These are phyloP conservation scores for Lepilemur septentrionalis DNA, from an alignment of 2,797 vertebrate species.

Conservation along the genomic window DNA sequence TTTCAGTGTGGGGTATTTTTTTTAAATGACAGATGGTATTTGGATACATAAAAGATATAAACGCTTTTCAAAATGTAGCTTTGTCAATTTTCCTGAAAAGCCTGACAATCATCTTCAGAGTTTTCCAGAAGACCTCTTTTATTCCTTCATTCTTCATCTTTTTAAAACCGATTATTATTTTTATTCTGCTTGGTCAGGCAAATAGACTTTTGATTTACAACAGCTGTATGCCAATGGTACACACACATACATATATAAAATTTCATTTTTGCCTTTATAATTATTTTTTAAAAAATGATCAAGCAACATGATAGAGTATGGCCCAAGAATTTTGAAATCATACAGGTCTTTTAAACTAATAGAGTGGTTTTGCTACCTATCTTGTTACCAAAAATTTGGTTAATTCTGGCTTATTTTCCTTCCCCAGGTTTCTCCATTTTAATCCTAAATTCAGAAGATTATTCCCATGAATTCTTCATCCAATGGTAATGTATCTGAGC, in stretches of 20 bases:
- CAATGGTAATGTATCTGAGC: neutral
- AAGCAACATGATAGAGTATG: slow-evolving; percentile 20
- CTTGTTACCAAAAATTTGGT: neutral
- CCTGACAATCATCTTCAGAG: neutral
- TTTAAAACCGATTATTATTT: slow-evolving; percentile 29
- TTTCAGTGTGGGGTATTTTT: neutral
- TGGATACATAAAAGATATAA: neutral
- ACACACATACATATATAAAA: neutral
- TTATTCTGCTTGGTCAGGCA: slow-evolving; percentile 31
- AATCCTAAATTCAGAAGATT: slow-evolving; percentile 1
- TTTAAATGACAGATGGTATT: slow-evolving; percentile 14
- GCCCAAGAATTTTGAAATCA: neutral
- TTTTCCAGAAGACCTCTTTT: neutral
- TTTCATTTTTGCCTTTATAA: slow-evolving; percentile 3
- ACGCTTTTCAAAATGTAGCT: slow-evolving; percentile 13
- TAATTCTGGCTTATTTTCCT: neutral
- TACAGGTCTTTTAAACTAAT: neutral
- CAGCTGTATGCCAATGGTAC: neutral
- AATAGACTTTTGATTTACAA: slow-evolving; percentile 39
- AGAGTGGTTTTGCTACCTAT: neutral
- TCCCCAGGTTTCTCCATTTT: slow-evolving; percentile 2
- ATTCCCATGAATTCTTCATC: neutral
- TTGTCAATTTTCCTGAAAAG: slow-evolving; percentile 28
- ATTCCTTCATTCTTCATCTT: neutral
- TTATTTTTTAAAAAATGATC: neutral